These are phyloP conservation scores for Pygoscelis antarcticus DNA, from an alignment of 2,113 vertebrate genomes.

Conservation along the genomic window DNA sequence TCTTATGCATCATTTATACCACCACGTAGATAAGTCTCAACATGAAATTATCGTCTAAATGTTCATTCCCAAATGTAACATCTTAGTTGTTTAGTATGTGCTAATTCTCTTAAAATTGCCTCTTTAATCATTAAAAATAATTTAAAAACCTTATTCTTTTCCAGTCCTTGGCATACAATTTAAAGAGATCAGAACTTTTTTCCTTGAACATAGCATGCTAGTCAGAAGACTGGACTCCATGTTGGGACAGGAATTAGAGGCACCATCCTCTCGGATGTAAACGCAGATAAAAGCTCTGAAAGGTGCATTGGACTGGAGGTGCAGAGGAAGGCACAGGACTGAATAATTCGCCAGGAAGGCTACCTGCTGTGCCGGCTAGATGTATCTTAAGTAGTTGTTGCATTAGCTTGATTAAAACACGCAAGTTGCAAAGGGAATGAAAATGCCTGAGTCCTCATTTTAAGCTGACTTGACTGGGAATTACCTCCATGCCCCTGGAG, in stretches of 20 bases:
- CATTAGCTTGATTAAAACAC: slow-evolving; percentile 34
- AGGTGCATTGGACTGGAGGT: background rate
- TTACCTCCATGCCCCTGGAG: slow-evolving; percentile 24
- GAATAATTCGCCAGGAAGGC: background rate
- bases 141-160: background rate
- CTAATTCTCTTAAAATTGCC: background rate
- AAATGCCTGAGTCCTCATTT: slow-evolving; percentile 7
- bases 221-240: background rate
- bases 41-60: background rate
- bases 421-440: slow-evolving; percentile 21
- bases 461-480: background rate
- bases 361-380: background rate
- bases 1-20: background rate
- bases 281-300: background rate
- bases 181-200: background rate
- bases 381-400: background rate
- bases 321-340: background rate
- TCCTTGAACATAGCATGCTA: background rate
- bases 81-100: background rate
- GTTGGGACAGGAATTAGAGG: background rate
- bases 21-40: background rate
- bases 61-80: background rate
- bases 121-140: background rate
- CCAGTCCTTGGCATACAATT: background rate
- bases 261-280: background rate